These are phyloP conservation scores for Sipunculus nudus DNA, from an alignment of 2,888 invertebrate species.

Conservation along the genomic window DNA sequence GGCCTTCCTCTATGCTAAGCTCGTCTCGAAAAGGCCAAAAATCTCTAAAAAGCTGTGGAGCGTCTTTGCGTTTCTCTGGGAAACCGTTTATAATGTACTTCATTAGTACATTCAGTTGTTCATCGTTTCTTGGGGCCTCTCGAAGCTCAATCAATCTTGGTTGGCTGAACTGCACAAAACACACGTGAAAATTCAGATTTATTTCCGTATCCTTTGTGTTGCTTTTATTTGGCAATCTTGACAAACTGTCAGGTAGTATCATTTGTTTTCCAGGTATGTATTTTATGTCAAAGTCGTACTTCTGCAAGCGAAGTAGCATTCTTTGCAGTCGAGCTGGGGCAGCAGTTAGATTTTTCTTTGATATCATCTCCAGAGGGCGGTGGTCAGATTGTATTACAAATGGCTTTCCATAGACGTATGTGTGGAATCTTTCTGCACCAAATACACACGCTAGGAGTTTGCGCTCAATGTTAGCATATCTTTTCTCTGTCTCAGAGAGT, in stretches of 20 bases:
- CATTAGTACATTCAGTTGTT: conserved; percentile 12
- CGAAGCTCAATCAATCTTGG: conserved; percentile 4
- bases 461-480: conserved; percentile 31
- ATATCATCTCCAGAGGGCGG: conserved; percentile 30
- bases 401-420: conserved; percentile 21
- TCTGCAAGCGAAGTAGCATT: conserved; percentile 29
- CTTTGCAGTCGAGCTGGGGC: conserved; percentile 26
- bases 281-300: conserved; percentile 25
- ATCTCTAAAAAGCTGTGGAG: conserved; percentile 10
- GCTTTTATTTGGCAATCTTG: conserved; percentile 23
- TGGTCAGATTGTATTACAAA: conserved; percentile 23
- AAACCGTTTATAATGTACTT: conserved; percentile 13
- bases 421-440: conserved; percentile 26
- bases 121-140: conserved; percentile 5
- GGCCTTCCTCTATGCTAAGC: conserved; percentile 21
- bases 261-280: conserved; percentile 28
- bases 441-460: conserved; percentile 34
- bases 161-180: conserved; percentile 6
- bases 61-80: no score
- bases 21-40: conserved; percentile 27
- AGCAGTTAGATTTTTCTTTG: conserved; percentile 18
- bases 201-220: conserved; percentile 4
- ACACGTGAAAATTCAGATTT: conserved; percentile 17
- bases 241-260: conserved; percentile 32
- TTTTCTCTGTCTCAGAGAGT: conserved; percentile 18